Conservation (phyloP, 2,888 invertebrate species). For the Phyto melanocephala region DNA sequence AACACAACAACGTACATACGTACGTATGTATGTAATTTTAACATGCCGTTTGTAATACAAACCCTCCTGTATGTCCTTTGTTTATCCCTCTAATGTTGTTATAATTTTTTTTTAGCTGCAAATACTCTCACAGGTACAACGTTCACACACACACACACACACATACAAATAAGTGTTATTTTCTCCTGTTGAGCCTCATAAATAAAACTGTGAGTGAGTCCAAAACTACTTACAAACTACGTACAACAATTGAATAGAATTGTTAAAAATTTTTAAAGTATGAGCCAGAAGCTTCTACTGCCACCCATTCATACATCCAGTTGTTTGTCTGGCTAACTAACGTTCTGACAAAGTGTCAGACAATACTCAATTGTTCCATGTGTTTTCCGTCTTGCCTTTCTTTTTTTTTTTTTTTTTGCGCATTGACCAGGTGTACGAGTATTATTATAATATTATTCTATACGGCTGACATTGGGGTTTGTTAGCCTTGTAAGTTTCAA, state of each 20-base stretch:
- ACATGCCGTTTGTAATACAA: conserved; percentile 5
- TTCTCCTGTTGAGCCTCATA: not conserved
- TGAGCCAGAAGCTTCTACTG: not conserved
- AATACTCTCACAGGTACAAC: not conserved
- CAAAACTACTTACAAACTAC: not conserved
- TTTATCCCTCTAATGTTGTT: conserved; percentile 18
- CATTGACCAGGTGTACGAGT: conserved; percentile 55
- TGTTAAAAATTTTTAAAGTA: not conserved
- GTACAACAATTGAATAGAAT: not conserved
- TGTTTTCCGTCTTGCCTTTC: conserved; percentile 14
- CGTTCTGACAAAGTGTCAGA: conserved; percentile 11
- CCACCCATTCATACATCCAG: too few relatives aligned
- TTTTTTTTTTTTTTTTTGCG: conserved; percentile 48
- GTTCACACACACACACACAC: not conserved
- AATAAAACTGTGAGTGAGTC: not conserved
- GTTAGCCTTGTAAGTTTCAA: conserved; percentile 62
- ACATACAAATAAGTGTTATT: not conserved
- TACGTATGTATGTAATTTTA: not conserved
- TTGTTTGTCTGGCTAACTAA: not conserved
- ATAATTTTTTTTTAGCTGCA: conserved; percentile 1
- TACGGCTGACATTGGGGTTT: conserved; percentile 56
- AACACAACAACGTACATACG: not conserved
- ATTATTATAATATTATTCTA: conserved; percentile 48
- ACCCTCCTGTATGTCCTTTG: conserved; percentile 35
- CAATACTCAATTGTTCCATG: conserved; percentile 7